phyloP scores from a whole-genome alignment of 2,888 invertebrate genomes.

The Odontothrips loti region DNA sequence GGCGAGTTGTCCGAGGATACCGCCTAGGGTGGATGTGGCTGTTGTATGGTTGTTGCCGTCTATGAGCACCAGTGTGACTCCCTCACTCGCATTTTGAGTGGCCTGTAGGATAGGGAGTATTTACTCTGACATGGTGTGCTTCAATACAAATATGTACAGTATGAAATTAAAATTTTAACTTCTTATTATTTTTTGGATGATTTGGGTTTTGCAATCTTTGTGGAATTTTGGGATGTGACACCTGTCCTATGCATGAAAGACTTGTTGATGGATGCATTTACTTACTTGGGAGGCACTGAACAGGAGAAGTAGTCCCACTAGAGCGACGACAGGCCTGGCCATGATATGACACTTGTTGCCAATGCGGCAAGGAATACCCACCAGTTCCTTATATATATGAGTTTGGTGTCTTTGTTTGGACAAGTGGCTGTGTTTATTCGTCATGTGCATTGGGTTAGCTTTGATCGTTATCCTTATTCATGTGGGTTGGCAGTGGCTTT shows the following conservation, averaged over 20 bases:
- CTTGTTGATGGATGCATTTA: background rate
- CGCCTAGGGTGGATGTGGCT: background rate
- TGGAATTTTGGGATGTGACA: background rate
- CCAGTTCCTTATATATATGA: background rate
- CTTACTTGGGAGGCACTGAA: background rate
- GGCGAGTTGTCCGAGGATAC: background rate
- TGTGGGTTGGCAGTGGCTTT: background rate
- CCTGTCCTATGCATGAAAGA: no score
- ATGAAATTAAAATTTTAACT: background rate
- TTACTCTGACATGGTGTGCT: no score
- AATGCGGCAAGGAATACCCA: background rate
- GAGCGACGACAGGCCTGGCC: background rate
- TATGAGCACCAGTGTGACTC: background rate
- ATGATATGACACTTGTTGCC: background rate
- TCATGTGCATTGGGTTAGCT: background rate
- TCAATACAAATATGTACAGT: no score
- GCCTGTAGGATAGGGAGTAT: background rate
- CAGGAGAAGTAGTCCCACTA: background rate
- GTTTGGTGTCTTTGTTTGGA: background rate
- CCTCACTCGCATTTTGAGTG: background rate
- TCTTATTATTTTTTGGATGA: background rate
- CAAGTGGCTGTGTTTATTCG: background rate
- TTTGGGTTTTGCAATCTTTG: background rate
- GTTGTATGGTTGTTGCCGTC: background rate
- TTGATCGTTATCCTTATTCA: background rate